These are phyloP conservation scores for Cynoglossus semilaevis DNA, from an alignment of 2,113 vertebrate genomes.

Conservation along the genomic window DNA sequence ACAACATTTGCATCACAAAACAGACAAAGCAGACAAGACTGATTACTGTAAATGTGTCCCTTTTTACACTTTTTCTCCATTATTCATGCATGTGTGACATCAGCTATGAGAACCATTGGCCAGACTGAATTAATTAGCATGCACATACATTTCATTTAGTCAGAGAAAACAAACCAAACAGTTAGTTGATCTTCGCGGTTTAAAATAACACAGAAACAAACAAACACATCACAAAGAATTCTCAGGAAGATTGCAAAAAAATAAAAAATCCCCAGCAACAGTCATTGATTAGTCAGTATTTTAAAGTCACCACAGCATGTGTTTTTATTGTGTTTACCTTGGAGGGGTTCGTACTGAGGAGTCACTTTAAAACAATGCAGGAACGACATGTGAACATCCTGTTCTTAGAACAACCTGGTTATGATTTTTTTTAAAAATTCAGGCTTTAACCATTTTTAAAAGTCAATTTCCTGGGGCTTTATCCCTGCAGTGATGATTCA, in stretches of 20 bases:
- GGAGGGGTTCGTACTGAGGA: conserved; percentile 2
- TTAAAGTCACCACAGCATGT: conserved; percentile 18
- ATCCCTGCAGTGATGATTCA: too few species aligned
- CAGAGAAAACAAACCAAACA: conserved; percentile 58
- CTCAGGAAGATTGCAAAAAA: conserved; percentile 19
- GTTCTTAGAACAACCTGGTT: neutral
- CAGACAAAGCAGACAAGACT: conserved; percentile 58
- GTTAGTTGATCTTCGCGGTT: too few species aligned
- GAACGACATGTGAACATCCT: conserved; percentile 24
- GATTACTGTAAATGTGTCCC: conserved; percentile 71
- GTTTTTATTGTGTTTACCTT: conserved; percentile 25
- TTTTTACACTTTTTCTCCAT: conserved; percentile 72
- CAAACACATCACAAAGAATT: conserved; percentile 15
- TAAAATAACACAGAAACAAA: conserved; percentile 12
- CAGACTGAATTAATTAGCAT: conserved; percentile 66
- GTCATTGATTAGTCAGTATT: conserved; percentile 17
- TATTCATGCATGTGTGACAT: conserved; percentile 72
- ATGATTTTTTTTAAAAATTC: conserved; percentile 1
- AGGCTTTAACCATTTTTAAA: too few species aligned
- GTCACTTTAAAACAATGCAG: conserved; percentile 3
- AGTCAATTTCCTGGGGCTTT: too few species aligned
- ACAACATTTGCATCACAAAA: conserved; percentile 74
- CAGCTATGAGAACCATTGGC: conserved; percentile 66
- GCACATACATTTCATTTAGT: conserved; percentile 46
- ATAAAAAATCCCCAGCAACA: neutral